Conservation (phyloP, 2,113 vertebrate species). For the Xyrauchen texanus region DNA sequence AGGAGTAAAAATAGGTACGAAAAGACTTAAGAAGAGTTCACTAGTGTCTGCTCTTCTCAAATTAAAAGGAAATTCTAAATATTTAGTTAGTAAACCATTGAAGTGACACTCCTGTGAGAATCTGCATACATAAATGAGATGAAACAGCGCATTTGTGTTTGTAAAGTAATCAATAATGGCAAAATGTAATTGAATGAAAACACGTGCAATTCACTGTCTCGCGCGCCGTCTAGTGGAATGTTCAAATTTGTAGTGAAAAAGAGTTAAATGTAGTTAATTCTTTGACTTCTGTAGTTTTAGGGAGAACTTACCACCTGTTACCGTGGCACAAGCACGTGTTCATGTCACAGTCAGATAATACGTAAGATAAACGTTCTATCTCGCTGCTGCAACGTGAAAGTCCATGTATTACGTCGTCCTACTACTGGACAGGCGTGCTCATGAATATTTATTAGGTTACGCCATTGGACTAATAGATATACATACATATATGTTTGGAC, state of each 20-base stretch:
- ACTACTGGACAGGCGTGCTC: not conserved
- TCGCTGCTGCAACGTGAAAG: not conserved
- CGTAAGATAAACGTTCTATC: not conserved
- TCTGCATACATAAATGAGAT: not conserved
- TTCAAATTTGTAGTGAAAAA: not conserved
- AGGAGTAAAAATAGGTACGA: conserved; percentile 66
- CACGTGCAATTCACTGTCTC: too few relatives aligned
- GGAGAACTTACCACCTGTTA: conserved; percentile 16
- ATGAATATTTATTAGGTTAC: conserved; percentile 2
- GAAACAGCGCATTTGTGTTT: too few relatives aligned
- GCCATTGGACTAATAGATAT: not conserved
- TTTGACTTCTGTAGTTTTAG: not conserved
- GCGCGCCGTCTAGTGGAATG: too few relatives aligned
- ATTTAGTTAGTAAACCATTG: not conserved
- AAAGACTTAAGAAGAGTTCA: not conserved
- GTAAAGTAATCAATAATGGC: too few relatives aligned
- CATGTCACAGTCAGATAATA: not conserved
- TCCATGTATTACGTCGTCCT: not conserved
- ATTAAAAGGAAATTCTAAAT: conserved; percentile 17
- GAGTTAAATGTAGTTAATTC: too few relatives aligned
- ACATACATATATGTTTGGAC: too few relatives aligned
- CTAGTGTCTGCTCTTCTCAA: not conserved
- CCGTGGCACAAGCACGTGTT: conserved; percentile 18
- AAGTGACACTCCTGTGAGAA: not conserved
- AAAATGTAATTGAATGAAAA: too few relatives aligned